Evolutionary conservation across 1,140 invertebrate species (phyloP).

Genomic region (Pemphigus obesinymphae): DNA sequence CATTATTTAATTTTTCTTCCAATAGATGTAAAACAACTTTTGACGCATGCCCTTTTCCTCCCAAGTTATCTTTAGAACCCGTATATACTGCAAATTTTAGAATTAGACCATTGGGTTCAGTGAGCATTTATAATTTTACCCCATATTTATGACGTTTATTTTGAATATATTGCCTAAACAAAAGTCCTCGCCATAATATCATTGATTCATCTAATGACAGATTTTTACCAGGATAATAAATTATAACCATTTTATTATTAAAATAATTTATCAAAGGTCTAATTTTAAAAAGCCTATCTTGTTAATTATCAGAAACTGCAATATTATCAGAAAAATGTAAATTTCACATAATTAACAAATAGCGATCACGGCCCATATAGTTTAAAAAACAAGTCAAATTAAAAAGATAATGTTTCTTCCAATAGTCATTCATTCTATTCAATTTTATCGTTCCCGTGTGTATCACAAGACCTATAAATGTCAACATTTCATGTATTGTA

Average conservation of each 20-base stretch:
- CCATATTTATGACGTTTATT: too few relatives aligned
- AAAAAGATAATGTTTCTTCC: slow-evolving; percentile 5
- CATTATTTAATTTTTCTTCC: too few relatives aligned
- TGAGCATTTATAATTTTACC: too few relatives aligned
- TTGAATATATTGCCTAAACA: too few relatives aligned
- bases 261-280: not conserved
- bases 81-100: too few relatives aligned
- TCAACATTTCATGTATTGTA: too few relatives aligned
- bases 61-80: too few relatives aligned
- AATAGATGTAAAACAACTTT: too few relatives aligned
- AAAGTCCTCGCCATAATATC: not conserved
- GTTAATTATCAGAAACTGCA: not conserved
- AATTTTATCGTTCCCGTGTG: not conserved
- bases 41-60: too few relatives aligned
- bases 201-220: not conserved
- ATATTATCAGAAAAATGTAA: not conserved
- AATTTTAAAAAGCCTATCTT: not conserved
- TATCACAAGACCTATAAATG: not conserved
- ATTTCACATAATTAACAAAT: not conserved
- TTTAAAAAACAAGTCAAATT: slow-evolving; percentile 4
- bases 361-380: too few relatives aligned
- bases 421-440: not conserved
- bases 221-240: too few relatives aligned
- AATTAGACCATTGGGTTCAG: too few relatives aligned
- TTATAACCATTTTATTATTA: not conserved